A percentile compares a stretch with the other conserved stretches of the same genome.
phyloP scores from a whole-genome alignment of 2,888 invertebrate species.

The Melangyna quadrimaculata region DNA sequence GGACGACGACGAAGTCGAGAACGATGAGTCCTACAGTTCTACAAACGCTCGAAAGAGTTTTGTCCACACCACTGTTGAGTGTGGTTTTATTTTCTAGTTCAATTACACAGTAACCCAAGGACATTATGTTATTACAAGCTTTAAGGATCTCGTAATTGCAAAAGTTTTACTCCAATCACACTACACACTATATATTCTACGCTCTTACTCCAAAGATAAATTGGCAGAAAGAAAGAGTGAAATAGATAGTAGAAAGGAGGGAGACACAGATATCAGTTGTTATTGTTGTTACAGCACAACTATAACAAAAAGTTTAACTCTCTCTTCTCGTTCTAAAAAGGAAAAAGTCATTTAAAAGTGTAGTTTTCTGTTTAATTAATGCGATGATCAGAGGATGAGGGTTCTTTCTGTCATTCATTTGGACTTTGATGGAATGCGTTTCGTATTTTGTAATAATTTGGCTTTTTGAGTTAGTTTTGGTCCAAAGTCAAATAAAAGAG shows the following conservation, averaged over 20 bases:
- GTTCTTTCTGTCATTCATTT: slow-evolving; percentile 9
- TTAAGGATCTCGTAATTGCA: slow-evolving; percentile 71
- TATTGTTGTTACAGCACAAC: not conserved
- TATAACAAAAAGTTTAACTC: slow-evolving; percentile 13
- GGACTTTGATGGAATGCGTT: not conserved
- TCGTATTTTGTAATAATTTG: slow-evolving; percentile 9
- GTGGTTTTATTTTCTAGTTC: slow-evolving; percentile 67
- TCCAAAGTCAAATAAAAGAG: not conserved
- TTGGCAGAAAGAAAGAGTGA: not conserved
- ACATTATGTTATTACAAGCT: slow-evolving; percentile 72
- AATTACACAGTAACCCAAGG: slow-evolving; percentile 68
- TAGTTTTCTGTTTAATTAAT: slow-evolving; percentile 69
- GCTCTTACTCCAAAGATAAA: not conserved
- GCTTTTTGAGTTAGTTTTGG: not conserved
- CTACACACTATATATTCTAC: not conserved
- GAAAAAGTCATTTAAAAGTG: slow-evolving; percentile 59
- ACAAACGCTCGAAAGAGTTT: slow-evolving; percentile 33
- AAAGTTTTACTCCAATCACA: slow-evolving; percentile 64
- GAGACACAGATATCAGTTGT: not conserved
- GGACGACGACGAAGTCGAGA: not conserved
- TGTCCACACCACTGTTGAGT: slow-evolving; percentile 67
- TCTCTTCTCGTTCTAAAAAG: slow-evolving; percentile 12
- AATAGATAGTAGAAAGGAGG: not conserved
- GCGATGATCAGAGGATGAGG: slow-evolving; percentile 32
- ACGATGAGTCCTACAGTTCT: not conserved